Evolutionary conservation across 2,888 invertebrate genomes (phyloP).

Genomic region (Metacarcinus magister): DNA sequence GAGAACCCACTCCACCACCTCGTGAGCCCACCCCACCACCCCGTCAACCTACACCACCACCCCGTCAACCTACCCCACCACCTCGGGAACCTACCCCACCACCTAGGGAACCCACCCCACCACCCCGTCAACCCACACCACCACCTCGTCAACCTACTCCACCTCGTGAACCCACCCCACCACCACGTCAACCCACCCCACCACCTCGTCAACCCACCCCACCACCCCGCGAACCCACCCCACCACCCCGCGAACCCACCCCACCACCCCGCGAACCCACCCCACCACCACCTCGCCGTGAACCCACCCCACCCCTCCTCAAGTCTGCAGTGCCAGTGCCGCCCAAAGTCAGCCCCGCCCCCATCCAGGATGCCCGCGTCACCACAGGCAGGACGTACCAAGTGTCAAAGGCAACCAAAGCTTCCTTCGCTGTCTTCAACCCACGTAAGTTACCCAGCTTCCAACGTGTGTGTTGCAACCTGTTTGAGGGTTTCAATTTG

Average conservation of each 20-base stretch:
- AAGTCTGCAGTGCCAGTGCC: background rate
- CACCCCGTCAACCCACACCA: conserved; percentile 68
- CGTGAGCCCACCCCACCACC: conserved; percentile 74
- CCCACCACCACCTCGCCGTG: conserved; percentile 59
- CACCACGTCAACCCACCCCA: conserved; percentile 65
- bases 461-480: background rate
- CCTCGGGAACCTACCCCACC: conserved; percentile 56
- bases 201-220: conserved; percentile 76
- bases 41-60: conserved; percentile 55
- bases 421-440: conserved; percentile 72
- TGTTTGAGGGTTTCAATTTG: background rate
- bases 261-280: conserved; percentile 76
- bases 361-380: conserved; percentile 67
- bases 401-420: conserved; percentile 64
- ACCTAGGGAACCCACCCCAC: conserved; percentile 69
- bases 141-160: conserved; percentile 71
- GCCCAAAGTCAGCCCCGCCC: conserved; percentile 49
- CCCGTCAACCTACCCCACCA: conserved; percentile 71
- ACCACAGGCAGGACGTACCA: conserved; percentile 66
- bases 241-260: conserved; percentile 66
- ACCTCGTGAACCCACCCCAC: conserved; percentile 74
- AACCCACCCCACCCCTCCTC: conserved; percentile 62
- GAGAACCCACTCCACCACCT: conserved; percentile 63
- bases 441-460: conserved; percentile 68
- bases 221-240: conserved; percentile 65